Percentiles rank a stretch among this genome's conserved stretches.
Evolutionary conservation across 2,888 invertebrate species (phyloP).

Genomic region (Chesias legatella): DNA sequence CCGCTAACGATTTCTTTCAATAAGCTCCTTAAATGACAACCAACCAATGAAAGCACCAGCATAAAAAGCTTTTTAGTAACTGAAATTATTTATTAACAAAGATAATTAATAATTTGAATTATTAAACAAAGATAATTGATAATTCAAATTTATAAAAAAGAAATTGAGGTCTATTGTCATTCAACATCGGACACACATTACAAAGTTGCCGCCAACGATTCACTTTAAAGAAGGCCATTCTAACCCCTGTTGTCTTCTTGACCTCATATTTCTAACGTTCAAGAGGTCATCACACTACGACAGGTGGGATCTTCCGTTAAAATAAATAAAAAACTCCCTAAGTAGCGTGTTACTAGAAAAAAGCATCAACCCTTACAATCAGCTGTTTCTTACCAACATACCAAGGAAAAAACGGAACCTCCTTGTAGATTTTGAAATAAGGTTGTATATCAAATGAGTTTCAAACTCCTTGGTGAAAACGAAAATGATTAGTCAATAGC

Average conservation of each 20-base stretch:
- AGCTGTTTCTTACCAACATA: conserved; percentile 30
- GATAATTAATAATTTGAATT: too few species aligned
- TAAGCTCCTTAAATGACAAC: too few species aligned
- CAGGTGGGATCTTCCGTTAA: conserved; percentile 41
- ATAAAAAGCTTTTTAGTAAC: too few species aligned
- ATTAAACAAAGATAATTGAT: too few species aligned
- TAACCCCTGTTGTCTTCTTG: conserved; percentile 13
- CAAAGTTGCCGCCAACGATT: too few species aligned
- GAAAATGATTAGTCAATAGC: conserved; percentile 8
- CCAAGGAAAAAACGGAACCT: neutral
- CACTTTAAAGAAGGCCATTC: neutral
- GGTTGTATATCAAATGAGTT: conserved; percentile 8
- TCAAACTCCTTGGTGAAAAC: too few species aligned
- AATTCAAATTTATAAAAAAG: too few species aligned
- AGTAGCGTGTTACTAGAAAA: conserved; percentile 27
- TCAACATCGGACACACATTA: too few species aligned
- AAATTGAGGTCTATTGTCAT: too few species aligned
- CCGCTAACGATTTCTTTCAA: too few species aligned
- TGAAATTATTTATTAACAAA: too few species aligned
- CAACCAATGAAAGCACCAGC: too few species aligned
- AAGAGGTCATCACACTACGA: conserved; percentile 21
- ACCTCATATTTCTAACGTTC: conserved; percentile 22
- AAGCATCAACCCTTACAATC: conserved; percentile 33
- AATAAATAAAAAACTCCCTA: conserved; percentile 36
- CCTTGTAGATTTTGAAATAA: fast-evolving